phyloP scores from a whole-genome alignment of 2,113 vertebrate species.

The Campylomormyrus numenius region DNA sequence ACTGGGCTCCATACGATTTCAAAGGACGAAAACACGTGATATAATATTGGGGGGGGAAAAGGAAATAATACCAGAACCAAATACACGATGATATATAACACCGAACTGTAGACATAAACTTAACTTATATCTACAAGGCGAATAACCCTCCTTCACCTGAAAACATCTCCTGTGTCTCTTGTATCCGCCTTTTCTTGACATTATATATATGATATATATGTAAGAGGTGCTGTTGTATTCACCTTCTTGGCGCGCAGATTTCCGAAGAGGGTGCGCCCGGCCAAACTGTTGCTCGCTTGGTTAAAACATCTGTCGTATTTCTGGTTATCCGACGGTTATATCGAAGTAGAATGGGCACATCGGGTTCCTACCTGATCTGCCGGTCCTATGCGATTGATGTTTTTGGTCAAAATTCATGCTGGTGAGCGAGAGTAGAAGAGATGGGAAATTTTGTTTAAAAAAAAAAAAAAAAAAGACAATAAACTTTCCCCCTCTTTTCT shows the following conservation, averaged over 20 bases:
- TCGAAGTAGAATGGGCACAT: slow-evolving; percentile 5
- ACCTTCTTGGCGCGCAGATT: neutral
- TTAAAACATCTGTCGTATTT: neutral
- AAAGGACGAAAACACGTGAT: neutral
- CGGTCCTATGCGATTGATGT: slow-evolving; percentile 70
- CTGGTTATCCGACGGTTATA: neutral
- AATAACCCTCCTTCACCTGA: neutral
- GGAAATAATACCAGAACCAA: neutral
- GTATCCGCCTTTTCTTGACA: neutral
- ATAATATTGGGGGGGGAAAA: neutral
- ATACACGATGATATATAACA: neutral
- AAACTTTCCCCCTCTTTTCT: slow-evolving; percentile 45
- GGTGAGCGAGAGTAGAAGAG: slow-evolving; percentile 41
- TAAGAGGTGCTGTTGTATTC: neutral
- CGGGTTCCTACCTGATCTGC: slow-evolving; percentile 80
- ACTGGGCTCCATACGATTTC: neutral
- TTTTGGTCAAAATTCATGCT: slow-evolving; percentile 84
- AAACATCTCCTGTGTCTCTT: neutral
- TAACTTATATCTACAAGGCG: neutral
- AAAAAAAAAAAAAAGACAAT: slow-evolving; percentile 51
- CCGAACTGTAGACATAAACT: neutral
- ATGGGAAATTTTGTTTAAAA: slow-evolving; percentile 47
- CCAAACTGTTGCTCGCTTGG: slow-evolving; percentile 7
- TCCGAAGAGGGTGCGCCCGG: neutral
- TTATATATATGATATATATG: neutral